phyloP scores from a whole-genome alignment of 2,113 vertebrate species.

The Columba janthina region DNA sequence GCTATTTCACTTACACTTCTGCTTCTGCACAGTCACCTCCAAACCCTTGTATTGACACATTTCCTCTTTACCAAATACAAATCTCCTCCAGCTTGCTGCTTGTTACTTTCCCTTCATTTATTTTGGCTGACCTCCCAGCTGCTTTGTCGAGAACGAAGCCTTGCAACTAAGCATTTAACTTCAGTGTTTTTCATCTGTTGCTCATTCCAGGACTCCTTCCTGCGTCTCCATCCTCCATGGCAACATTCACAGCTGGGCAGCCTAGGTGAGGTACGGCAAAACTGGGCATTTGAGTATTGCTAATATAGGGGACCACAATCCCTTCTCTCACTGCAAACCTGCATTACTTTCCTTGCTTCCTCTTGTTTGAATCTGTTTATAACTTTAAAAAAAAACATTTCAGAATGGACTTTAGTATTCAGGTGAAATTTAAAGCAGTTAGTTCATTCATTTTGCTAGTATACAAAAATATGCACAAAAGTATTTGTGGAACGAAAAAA shows the following conservation, averaged over 20 bases:
- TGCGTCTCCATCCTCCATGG: not conserved
- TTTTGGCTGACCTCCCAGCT: slow-evolving; percentile 40
- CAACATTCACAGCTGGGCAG: not conserved
- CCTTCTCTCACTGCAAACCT: not conserved
- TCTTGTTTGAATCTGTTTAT: not conserved
- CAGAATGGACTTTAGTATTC: not conserved
- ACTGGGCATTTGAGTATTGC: not conserved
- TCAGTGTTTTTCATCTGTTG: slow-evolving; percentile 21
- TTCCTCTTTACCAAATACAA: slow-evolving; percentile 22
- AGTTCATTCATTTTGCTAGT: not conserved
- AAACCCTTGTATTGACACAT: slow-evolving; percentile 37
- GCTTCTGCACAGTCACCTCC: slow-evolving; percentile 40
- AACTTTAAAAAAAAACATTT: not conserved
- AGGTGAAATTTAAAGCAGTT: not conserved
- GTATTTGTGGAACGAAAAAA: not conserved
- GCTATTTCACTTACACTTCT: slow-evolving; percentile 40
- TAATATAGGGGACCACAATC: not conserved
- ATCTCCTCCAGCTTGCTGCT: not conserved
- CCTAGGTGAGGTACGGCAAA: not conserved
- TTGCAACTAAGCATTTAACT: not conserved
- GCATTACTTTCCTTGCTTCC: not conserved
- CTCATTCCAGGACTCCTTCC: not conserved
- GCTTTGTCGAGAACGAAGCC: not conserved
- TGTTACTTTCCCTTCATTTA: slow-evolving; percentile 34
- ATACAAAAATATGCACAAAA: not conserved